Percentiles rank a stretch among this genome's conserved stretches.
phyloP scores from a whole-genome alignment of 2,113 vertebrate genomes.

The Albula glossodonta region DNA sequence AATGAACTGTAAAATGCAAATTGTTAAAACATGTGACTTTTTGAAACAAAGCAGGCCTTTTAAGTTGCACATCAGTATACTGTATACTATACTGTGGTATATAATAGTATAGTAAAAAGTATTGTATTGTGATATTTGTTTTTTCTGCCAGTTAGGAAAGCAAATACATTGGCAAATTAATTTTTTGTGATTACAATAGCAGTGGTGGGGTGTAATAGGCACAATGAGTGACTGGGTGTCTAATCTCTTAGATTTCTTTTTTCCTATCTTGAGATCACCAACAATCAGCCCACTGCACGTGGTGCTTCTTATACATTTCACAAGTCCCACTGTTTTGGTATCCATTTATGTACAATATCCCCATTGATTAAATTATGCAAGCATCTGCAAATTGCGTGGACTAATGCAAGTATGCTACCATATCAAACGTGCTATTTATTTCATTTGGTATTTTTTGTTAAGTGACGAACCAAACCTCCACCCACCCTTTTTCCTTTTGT shows the following conservation, averaged over 20 bases:
- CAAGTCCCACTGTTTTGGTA: background rate
- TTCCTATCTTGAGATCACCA: background rate
- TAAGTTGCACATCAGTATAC: constrained; percentile 38
- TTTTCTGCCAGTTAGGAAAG: constrained; percentile 27
- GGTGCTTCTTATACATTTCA: background rate
- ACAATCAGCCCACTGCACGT: background rate
- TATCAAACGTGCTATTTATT: constrained; percentile 30
- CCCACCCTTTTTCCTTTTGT: background rate
- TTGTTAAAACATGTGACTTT: constrained; percentile 21
- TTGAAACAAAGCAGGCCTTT: constrained; percentile 40
- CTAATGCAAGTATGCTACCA: constrained; percentile 46
- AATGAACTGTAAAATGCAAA: constrained; percentile 23
- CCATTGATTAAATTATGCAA: background rate
- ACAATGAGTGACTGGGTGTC: background rate
- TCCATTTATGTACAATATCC: constrained; percentile 17
- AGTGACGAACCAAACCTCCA: background rate
- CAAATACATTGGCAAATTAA: background rate
- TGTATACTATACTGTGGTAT: constrained; percentile 1
- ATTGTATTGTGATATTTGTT: constrained; percentile 9
- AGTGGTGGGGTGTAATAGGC: background rate
- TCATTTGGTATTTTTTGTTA: constrained; percentile 25
- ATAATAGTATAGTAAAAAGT: constrained; percentile 15
- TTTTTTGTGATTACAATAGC: background rate
- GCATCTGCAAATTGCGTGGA: constrained; percentile 26
- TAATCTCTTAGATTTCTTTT: background rate